Conservation (phyloP, 2,888 invertebrate genomes). For the Caradrina kadenii region DNA sequence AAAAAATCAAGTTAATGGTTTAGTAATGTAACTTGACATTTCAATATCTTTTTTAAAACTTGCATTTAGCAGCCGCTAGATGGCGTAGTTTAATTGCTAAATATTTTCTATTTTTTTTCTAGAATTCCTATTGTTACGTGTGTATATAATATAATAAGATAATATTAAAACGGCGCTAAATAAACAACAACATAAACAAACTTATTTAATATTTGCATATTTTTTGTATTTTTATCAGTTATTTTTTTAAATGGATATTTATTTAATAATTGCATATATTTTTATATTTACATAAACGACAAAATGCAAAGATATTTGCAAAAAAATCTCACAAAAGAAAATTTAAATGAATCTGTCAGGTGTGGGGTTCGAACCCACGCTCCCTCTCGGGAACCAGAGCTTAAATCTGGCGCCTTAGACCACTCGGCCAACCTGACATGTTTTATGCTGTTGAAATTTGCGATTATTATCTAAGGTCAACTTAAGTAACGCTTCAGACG, state of each 20-base stretch:
- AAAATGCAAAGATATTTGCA: accelerated
- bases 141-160: too few species aligned
- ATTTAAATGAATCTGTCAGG: constrained; percentile 88
- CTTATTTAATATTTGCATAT: background rate
- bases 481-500: constrained; percentile 1
- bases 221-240: too few species aligned
- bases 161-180: background rate
- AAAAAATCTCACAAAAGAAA: background rate
- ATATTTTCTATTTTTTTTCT: background rate
- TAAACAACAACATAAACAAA: background rate
- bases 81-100: constrained; percentile 1
- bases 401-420: constrained; percentile 96
- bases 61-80: constrained; percentile 19
- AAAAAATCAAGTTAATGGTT: background rate
- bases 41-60: background rate
- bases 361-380: constrained; percentile 96
- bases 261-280: too few species aligned
- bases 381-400: constrained; percentile 95
- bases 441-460: accelerated
- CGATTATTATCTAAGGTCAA: background rate
- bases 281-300: background rate
- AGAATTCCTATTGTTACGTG: too few species aligned
- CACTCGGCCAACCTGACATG: constrained; percentile 95
- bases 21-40: background rate
- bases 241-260: too few species aligned